phyloP scores from a whole-genome alignment of 1,140 invertebrate species.

The Drosophila sulfurigaster region DNA sequence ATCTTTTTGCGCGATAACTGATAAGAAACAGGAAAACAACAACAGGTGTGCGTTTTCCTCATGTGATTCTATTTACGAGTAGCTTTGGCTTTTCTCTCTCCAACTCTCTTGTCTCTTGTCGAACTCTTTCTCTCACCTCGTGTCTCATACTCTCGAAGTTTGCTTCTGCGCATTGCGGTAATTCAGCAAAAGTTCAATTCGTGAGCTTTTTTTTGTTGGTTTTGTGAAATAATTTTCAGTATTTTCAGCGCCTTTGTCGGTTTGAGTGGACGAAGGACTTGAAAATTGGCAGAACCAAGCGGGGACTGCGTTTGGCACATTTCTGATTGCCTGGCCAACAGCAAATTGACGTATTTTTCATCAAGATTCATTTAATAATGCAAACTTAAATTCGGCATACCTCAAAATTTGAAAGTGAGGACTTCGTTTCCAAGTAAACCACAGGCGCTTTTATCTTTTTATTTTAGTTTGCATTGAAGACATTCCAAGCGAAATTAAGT shows the following conservation, averaged over 20 bases:
- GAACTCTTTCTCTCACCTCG: background rate
- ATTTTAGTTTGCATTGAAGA: constrained; percentile 31
- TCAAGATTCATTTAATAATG: background rate
- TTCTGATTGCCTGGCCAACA: constrained; percentile 60
- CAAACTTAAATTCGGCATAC: background rate
- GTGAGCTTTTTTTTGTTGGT: constrained; percentile 37
- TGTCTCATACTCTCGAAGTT: constrained; percentile 13
- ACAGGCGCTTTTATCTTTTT: constrained; percentile 6
- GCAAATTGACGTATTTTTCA: constrained; percentile 52
- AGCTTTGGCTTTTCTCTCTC: background rate
- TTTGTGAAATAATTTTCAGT: constrained; percentile 56
- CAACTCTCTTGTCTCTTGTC: background rate
- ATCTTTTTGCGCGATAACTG: constrained; percentile 38
- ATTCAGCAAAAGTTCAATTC: constrained; percentile 65
- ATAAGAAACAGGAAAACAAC: constrained; percentile 58
- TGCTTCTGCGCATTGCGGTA: constrained; percentile 63
- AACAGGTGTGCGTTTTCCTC: constrained; percentile 60
- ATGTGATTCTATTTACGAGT: background rate
- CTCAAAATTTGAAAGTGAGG: background rate
- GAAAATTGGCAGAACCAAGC: constrained; percentile 38
- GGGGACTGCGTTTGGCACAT: constrained; percentile 63
- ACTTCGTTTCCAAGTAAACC: background rate
- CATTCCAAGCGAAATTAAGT: constrained; percentile 33
- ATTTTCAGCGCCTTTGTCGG: constrained; percentile 72
- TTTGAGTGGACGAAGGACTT: constrained; percentile 64